These are phyloP conservation scores for Tillus elongatus DNA, from an alignment of 2,888 invertebrate species.

Conservation along the genomic window DNA sequence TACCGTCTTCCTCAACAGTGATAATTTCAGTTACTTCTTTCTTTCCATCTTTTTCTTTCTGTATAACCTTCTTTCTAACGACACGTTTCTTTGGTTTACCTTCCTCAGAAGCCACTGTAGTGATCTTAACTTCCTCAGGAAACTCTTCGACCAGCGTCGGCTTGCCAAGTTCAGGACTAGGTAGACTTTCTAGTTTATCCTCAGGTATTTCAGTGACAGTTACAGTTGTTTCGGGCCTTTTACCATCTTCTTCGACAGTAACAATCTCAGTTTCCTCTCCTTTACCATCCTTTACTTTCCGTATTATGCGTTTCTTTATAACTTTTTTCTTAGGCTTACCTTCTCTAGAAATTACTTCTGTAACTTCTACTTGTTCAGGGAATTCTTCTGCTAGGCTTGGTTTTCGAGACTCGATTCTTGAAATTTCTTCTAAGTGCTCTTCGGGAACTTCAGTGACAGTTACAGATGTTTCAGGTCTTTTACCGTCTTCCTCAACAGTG, in stretches of 20 bases:
- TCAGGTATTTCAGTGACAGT: slow-evolving; percentile 27
- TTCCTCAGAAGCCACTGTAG: slow-evolving; percentile 23
- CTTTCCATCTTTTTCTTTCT: slow-evolving; percentile 33
- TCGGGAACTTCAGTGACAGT: slow-evolving; percentile 25
- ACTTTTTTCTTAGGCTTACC: slow-evolving; percentile 25
- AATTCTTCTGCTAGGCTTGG: slow-evolving; percentile 18
- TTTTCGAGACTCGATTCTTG: slow-evolving; percentile 13
- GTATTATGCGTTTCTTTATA: slow-evolving; percentile 39
- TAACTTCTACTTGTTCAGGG: slow-evolving; percentile 24
- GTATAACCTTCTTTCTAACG: slow-evolving; percentile 34
- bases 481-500: slow-evolving; percentile 32
- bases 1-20: slow-evolving; percentile 28
- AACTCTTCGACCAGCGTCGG: slow-evolving; percentile 27
- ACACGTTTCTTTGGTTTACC: slow-evolving; percentile 27
- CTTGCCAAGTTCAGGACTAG: slow-evolving; percentile 11
- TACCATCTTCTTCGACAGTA: slow-evolving; percentile 40
- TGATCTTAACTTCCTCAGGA: slow-evolving; percentile 27
- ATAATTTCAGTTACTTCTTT: slow-evolving; percentile 31
- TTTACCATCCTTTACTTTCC: slow-evolving; percentile 38
- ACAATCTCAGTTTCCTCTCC: slow-evolving; percentile 40
- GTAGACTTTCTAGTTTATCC: slow-evolving; percentile 21
- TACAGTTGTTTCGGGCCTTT: slow-evolving; percentile 38
- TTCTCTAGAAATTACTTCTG: slow-evolving; percentile 22
- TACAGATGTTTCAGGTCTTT: slow-evolving; percentile 32
- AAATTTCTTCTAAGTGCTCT: slow-evolving; percentile 19